Base-by-base conservation (phyloP, 2,888 invertebrate genomes). In the Trisateles emortualis region DNA sequence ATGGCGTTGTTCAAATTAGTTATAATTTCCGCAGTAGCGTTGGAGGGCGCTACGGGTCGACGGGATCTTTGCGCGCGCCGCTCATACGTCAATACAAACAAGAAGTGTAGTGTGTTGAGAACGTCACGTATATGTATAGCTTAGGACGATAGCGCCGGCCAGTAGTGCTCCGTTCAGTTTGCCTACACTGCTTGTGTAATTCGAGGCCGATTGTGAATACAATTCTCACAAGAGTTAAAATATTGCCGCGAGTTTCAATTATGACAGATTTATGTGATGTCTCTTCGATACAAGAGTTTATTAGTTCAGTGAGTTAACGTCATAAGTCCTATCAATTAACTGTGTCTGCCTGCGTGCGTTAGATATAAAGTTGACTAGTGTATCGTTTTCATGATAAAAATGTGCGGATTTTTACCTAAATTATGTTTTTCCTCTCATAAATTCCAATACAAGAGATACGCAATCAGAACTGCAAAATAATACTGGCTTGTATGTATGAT, bases 41-140 rank as follows among this genome's bases (percentile, higher is more conserved):
- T 53, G 54, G 76, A 64, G 68, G 63, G 84, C 84, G 81, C 78
- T 72, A 68, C 60, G 43, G 53, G 51, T 58, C 52, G 68, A 22
- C 35, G 35, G 43, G 52, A 16, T 52, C 51, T 78, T 72, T 81
- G 88, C 90, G 88, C 89, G 87, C 79, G 84, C 76, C 71, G 74
- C 67, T 69, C 73, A 74, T 80, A 88, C 89, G 90, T 92, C 91
- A 90, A 92, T 92, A 90, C 88, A 88, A 92, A 90, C 85, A 87
- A 85, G 83, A 81, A 79, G 74, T 79, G 71, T 76, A 83, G 78
- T 79, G 81, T 80, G 81, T 80, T 77, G 81, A 77, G 79, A 78
- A 78, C 77, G 78, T 81, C 78, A 76, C 74, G 77, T 79, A 77
- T 78, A 84, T 78, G 84, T 88, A 88, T 85, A 84, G 81, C 74